Evolutionary conservation across 2,113 vertebrate genomes (phyloP), one percentile per base, ranked within the genome.

Genomic region (Ammodytes marinus): DNA sequence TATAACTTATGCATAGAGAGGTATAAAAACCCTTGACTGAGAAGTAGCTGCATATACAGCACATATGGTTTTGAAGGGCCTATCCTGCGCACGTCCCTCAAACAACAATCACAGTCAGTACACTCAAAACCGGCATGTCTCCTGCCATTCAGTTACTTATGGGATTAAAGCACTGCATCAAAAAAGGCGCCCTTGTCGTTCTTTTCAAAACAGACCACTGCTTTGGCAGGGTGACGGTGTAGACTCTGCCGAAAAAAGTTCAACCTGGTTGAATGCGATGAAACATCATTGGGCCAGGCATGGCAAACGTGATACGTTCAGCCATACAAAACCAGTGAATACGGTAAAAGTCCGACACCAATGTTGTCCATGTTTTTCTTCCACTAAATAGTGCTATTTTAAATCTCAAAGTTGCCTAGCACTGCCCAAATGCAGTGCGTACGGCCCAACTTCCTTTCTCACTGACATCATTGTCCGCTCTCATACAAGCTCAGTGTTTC

Each of bases 401-500:
- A 13, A 17, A 12, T 71, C 6, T 35, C 12, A 68, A 37, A 0
- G 6, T 40, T 27, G 17, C 58, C 37, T 12, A n/a, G 17, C 3
- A 13, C 13, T 19, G 17, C 11, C 52, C 61, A n/a, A 17, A 27
- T 40, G 72, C 43, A 59, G 10, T 15, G 11, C 4, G 0, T 37
- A 9, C 9, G 19, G 27, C 17, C 27, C 27, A 5, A 8, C 53
- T 75, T 69, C 52, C 47, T 45, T 42, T 58, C 53, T 57, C 40
- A 19, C 27, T 63, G 61, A 19, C 6, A 1, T 53, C 53, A 13
- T 10, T 65, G 49, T 68, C 50, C 39, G n/a, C n/a, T 58, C 47
- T 69, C 39, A 54, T 65, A 69, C 17, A 27, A 40, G 12, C 53
- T 52, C 69, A 64, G 77, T 79, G n/a, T n/a, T n/a, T n/a, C n/a